Base-by-base conservation (phyloP, 2,888 invertebrate genomes). In the Dromius quadrimaculatus region DNA sequence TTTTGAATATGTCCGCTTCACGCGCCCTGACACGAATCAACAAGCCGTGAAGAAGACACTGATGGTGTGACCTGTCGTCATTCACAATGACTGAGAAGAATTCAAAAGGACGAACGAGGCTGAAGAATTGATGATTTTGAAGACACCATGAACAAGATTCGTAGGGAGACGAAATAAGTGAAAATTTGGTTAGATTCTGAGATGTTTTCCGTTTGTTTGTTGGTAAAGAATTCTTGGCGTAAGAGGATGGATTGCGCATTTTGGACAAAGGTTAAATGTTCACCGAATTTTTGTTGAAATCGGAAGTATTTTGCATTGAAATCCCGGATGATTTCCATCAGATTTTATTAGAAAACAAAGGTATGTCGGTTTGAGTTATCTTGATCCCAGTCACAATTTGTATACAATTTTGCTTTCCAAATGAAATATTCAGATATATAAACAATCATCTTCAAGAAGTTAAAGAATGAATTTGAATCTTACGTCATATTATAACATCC, bases 241-340 rank as follows among this genome's bases (percentile, higher is more conserved):
- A 54, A 54, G 50, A 54, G 50, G 50, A 54, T 54, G 50, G 28
- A 54, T 54, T 54, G 50, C 50, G 28, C 28, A 54, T 11, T 11
- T 11, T 23, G 23, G 13, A 23, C 50, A 28, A 28, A 54, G 28
- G 50, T 19, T 54, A 54, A 54, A 54, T 54, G 50, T 54, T 54
- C 15, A 13, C 50, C 50, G 50, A 54, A 54, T 54, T 23, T 54
- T 54, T 54, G 50, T 23, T 41, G 50, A 54, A 54, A 54, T 54
- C 50, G 50, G 50, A 54, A 54, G 50, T 54, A 54, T 54, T 54
- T 54, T 54, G 50, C 50, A 54, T 54, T 54, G 50, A 54, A 54
- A 54, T 54, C 50, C 50, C 50, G 50, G 50, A 54, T 54, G 47
- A 8, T 13, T 41, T 41, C 19, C 19, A 23, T 50, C 47, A 23